phyloP scores from a whole-genome alignment of 1,140 invertebrate species.

The Lepidotrigona ventralis region DNA sequence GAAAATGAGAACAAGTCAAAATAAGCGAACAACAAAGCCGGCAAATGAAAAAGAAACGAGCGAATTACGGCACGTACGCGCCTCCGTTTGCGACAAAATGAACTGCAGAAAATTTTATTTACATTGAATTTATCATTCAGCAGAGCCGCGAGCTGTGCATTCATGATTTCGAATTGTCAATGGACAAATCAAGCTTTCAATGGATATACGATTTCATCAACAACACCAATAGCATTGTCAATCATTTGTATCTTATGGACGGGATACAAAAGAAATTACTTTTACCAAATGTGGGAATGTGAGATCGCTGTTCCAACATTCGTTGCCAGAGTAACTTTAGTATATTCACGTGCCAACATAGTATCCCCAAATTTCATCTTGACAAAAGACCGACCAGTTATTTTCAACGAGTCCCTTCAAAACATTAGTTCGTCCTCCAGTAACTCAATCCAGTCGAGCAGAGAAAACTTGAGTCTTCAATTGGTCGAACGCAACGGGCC shows the following conservation, averaged over 20 bases:
- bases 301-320: constrained; percentile 80
- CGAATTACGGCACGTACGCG: background rate
- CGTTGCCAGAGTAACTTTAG: constrained; percentile 82
- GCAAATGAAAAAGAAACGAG: background rate
- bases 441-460: background rate
- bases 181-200: constrained; percentile 68
- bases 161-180: constrained; percentile 82
- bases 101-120: constrained; percentile 84
- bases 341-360: constrained; percentile 84
- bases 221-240: constrained; percentile 82
- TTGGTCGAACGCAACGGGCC: background rate
- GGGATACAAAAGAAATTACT: constrained; percentile 79
- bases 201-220: constrained; percentile 85
- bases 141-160: constrained; percentile 84
- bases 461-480: background rate
- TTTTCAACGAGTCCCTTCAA: background rate
- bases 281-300: constrained; percentile 77
- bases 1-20: too few species aligned
- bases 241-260: constrained; percentile 81
- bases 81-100: constrained; percentile 84
- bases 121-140: constrained; percentile 84
- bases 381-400: constrained; percentile 69
- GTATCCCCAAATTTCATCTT: constrained; percentile 80
- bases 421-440: background rate
- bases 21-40: background rate